phyloP scores from a whole-genome alignment of 2,113 vertebrate species.

The Erinaceus europaeus region DNA sequence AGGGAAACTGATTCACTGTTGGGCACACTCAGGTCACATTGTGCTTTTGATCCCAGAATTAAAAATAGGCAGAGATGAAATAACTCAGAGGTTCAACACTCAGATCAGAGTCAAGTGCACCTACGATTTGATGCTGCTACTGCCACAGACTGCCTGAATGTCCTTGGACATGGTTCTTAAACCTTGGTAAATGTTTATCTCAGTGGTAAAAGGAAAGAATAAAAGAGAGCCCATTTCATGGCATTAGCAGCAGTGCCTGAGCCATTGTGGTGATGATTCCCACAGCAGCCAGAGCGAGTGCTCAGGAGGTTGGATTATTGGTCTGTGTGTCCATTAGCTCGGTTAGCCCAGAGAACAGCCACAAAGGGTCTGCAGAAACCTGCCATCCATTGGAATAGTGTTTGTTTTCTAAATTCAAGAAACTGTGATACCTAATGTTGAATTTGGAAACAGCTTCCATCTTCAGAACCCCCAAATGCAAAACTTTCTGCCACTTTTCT shows the following conservation, averaged over 20 bases:
- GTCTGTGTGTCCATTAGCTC: not conserved
- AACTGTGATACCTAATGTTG: not conserved
- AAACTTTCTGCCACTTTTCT: not conserved
- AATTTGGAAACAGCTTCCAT: not conserved
- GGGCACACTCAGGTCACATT: not conserved
- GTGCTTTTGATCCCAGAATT: not conserved
- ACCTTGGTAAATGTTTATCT: not conserved
- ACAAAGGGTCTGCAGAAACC: not conserved
- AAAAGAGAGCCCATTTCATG: not conserved
- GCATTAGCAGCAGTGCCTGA: not conserved
- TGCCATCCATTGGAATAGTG: not conserved
- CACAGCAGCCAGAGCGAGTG: rapidly evolving
- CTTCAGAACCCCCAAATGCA: not conserved
- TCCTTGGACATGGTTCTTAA: not conserved
- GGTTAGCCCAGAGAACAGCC: not conserved
- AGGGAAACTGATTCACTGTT: not conserved
- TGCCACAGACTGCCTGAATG: not conserved
- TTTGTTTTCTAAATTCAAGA: not conserved
- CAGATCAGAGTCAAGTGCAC: not conserved
- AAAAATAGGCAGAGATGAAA: not conserved
- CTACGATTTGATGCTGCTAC: not conserved
- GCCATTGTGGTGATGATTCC: not conserved
- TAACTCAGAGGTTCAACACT: not conserved
- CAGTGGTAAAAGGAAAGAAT: not conserved
- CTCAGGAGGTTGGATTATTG: not conserved